Base-by-base conservation (phyloP, 2,888 invertebrate genomes). In the Lumbricus terrestris region DNA sequence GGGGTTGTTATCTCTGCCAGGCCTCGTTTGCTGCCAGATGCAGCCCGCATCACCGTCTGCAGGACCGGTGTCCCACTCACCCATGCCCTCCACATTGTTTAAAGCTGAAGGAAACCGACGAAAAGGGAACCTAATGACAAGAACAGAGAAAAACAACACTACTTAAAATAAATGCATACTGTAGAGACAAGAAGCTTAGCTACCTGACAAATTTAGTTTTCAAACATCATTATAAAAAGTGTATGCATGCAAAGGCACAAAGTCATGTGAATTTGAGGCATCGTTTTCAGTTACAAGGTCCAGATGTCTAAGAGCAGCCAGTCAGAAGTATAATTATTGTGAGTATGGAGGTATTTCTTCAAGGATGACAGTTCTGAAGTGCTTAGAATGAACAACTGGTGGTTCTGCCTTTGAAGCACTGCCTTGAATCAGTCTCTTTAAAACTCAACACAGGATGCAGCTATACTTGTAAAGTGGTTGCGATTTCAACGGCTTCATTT, bases 61-160 rank as follows among this genome's bases (percentile, higher is more conserved):
- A 90, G 88, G 69, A 91, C 90, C 16, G 91, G 91, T n/a, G 91
- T 88, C 54, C 90, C 88, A 35, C 88, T 47, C 88, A 82, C 47
- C 91, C 91, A 91, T 38, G 91, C 91, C 42, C 89, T 88, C 91
- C 91, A 91, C 91, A 91, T 91, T 37, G 85, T 85, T 37, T 85
- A 37, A 35, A 85, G 85, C 35, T 85, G 23, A 20, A 35, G 85
- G 35, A 85, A 85, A 85, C 85, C 20, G 18, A 35, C 37, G 85
- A 85, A 85, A 83, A 85, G 37, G 20, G 34, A 85, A 34, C 34
- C 37, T 34, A 85, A 34, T 6, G 23, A 35, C 35, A 85, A 85
- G 35, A 85, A 85, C 85, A 85, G 85, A 85, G 37, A 85, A 34
- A 85, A 85, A 18, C 34, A 34, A 85, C 3, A 85, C 23, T 0